phyloP scores from a whole-genome alignment of 2,797 vertebrate genomes.

The Acomys russatus region DNA sequence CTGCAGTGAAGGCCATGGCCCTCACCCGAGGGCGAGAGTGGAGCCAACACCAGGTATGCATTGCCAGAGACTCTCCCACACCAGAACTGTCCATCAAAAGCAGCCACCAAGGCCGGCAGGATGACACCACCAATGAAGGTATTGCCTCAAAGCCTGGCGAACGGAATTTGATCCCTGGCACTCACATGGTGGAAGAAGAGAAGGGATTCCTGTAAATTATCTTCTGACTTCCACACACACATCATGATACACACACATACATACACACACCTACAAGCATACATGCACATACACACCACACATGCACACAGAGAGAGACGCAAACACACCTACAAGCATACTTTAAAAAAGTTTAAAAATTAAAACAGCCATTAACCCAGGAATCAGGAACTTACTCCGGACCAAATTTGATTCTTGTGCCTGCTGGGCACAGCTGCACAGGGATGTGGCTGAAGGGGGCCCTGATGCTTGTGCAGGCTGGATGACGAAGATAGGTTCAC shows the following conservation, averaged over 20 bases:
- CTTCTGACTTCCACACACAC: background rate
- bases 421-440: background rate
- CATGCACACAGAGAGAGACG: too few relatives aligned
- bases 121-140: background rate
- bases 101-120: background rate
- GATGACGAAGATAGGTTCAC: background rate
- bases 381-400: background rate
- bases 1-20: accelerated
- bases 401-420: background rate
- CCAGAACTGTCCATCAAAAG: background rate
- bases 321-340: too few relatives aligned
- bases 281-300: background rate
- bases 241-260: too few relatives aligned
- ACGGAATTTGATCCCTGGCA: background rate
- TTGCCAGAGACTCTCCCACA: accelerated
- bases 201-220: background rate
- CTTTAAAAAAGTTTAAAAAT: background rate
- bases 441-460: background rate
- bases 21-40: accelerated
- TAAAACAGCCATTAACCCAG: background rate
- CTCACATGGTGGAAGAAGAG: background rate
- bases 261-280: background rate
- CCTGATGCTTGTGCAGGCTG: background rate
- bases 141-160: background rate
- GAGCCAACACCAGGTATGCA: background rate